Base-by-base conservation (phyloP, 1,140 invertebrate genomes). In the Tenebrio molitor region DNA sequence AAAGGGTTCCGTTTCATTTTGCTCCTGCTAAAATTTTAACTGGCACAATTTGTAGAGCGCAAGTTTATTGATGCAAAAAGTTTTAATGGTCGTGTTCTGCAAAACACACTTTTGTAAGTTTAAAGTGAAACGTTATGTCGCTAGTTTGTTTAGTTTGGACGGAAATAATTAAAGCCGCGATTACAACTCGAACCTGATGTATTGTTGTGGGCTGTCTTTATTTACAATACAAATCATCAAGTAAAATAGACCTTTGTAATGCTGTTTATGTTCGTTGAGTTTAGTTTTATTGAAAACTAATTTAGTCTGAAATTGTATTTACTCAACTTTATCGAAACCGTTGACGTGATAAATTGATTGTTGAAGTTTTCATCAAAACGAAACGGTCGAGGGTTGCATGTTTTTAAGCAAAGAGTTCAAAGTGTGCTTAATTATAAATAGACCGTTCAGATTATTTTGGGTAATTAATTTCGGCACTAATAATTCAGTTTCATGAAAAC, bases 61-160 rank as follows among this genome's bases (percentile, higher is more conserved):
- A 58, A 58, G 50, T 58, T 58, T 58, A 58, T 58, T 58, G 50
- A 58, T 58, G 50, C 50, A 58, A 58, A 29, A 58, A 58, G 21
- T 58, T 58, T 58, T 58, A 58, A 58, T 58, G 50, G 15, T 15
- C 50, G 50, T 58, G 23, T 58, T 58, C 50, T 33, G 50, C 19
- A 23, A 58, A 58, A 34, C 6, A 58, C 50, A 58, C 23, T 58
- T 58, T 58, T 58, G 23, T 58, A 3, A 7, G 4, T 12, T 5
- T 39, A 7, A 39, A 39, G 36, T 39, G 50, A 12, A 58, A 58
- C 23, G 15, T 58, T 14, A 16, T 58, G 50, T 58, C 23, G 23
- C 23, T 58, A 58, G 50, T 29, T 58, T 29, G 23, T 58, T 25
- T 58, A 58, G 50, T 25, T 58, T 7, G 23, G n/a, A 58, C 7